These are phyloP conservation scores for Orientallactaga sibirica DNA, from an alignment of 2,797 vertebrate genomes.

Conservation along the genomic window DNA sequence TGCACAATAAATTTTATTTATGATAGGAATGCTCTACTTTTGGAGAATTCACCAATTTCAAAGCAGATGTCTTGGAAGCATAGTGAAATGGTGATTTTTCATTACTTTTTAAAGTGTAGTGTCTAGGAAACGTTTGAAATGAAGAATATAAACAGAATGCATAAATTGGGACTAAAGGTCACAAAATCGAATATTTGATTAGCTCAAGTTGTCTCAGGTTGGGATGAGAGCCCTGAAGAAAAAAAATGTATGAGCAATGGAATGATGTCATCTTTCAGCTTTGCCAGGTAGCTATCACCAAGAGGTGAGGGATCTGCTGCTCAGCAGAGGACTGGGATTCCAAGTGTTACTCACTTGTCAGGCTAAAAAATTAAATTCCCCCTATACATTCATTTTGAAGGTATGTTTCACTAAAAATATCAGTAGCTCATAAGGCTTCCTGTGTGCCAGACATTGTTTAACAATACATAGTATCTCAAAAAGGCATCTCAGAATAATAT, in stretches of 20 bases:
- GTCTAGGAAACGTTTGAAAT: not conserved
- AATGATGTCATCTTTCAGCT: not conserved
- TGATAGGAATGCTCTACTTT: not conserved
- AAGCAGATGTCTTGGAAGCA: not conserved
- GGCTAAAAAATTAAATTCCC: not conserved
- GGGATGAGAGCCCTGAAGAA: not conserved
- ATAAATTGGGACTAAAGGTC: not conserved
- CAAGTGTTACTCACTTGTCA: not conserved
- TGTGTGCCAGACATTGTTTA: not conserved
- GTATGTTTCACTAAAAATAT: constrained; percentile 2
- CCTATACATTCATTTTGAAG: not conserved
- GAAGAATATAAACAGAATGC: not conserved
- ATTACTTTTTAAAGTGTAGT: not conserved
- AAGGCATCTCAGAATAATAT: not conserved
- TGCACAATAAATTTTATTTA: not conserved
- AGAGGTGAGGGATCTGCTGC: not conserved
- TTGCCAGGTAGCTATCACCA: not conserved
- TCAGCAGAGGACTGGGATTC: not conserved
- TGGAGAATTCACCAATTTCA: not conserved
- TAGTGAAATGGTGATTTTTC: not conserved
- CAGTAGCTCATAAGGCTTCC: not conserved
- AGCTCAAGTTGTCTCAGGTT: not conserved
- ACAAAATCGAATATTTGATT: not conserved
- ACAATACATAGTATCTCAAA: not conserved
- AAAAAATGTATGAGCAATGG: not conserved